These are phyloP conservation scores for Chaenocephalus aceratus DNA, from an alignment of 2,113 vertebrate species.

Conservation along the genomic window DNA sequence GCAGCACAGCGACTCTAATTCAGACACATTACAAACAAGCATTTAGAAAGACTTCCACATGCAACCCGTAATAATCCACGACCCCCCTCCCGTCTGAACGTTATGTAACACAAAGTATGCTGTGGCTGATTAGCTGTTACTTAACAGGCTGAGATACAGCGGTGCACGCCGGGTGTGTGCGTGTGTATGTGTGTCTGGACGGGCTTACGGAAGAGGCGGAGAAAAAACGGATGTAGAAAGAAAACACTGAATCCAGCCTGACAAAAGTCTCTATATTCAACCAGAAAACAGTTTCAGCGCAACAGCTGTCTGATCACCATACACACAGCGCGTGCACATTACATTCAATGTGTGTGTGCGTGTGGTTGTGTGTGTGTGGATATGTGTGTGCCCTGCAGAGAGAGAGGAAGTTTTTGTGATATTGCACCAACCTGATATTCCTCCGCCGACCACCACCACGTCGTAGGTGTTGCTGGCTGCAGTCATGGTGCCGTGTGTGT, in stretches of 20 bases:
- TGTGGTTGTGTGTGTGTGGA: too few relatives aligned
- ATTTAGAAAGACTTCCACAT: neutral
- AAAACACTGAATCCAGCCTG: too few relatives aligned
- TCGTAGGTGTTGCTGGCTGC: conserved; percentile 85
- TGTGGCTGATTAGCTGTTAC: conserved; percentile 62
- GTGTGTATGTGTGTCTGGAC: too few relatives aligned
- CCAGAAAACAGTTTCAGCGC: too few relatives aligned
- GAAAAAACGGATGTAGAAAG: too few relatives aligned
- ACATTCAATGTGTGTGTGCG: too few relatives aligned
- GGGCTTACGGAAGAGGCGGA: too few relatives aligned
- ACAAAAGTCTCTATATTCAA: too few relatives aligned
- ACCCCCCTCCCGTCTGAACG: neutral
- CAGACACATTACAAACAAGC: neutral
- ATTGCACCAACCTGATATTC: conserved; percentile 91
- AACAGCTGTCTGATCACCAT: too few relatives aligned
- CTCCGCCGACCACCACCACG: conserved; percentile 92
- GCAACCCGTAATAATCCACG: neutral
- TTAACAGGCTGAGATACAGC: conserved; percentile 56
- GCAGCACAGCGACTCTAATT: neutral
- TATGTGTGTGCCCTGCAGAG: too few relatives aligned
- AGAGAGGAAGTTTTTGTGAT: neutral
- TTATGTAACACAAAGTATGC: conserved; percentile 57
- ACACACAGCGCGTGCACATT: too few relatives aligned
- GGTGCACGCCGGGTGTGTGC: neutral
- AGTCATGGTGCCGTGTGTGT: conserved; percentile 29